These are phyloP conservation scores for Spodoptera exigua DNA, from an alignment of 2,888 invertebrate genomes.

Conservation along the genomic window DNA sequence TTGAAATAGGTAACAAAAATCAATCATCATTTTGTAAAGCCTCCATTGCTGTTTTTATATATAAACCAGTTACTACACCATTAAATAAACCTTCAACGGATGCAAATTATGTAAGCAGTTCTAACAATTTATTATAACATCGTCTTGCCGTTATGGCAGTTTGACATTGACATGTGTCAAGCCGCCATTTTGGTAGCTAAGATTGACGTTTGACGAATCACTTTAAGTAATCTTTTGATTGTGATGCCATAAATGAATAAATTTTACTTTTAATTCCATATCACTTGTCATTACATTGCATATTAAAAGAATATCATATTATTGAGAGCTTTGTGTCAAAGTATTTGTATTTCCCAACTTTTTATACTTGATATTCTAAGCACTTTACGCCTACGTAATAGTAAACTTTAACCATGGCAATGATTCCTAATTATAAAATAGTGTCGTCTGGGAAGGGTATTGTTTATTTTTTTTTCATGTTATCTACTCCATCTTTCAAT, in stretches of 20 bases:
- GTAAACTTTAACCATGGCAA: no score
- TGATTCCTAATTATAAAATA: no score
- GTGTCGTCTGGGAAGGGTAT: no score
- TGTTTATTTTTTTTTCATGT: conserved; percentile 9
- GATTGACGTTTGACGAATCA: conserved; percentile 36
- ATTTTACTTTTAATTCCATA: no score
- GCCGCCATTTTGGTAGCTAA: conserved; percentile 10
- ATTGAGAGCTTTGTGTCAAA: no score
- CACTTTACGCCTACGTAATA: no score
- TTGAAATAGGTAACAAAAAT: conserved; percentile 13
- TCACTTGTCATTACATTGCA: neutral
- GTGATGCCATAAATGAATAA: no score
- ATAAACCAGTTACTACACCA: rapidly evolving
- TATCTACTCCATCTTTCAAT: neutral
- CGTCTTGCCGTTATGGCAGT: conserved; percentile 14
- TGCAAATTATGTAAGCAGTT: conserved; percentile 22
- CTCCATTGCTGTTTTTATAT: neutral
- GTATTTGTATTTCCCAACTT: no score
- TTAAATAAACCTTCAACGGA: neutral
- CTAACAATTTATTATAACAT: conserved; percentile 2
- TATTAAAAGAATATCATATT: neutral
- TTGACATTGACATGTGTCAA: conserved; percentile 41
- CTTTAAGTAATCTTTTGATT: conserved; percentile 9
- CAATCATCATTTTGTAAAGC: neutral
- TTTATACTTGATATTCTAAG: no score